Evolutionary conservation across 2,888 invertebrate species (phyloP), one percentile per base, ranked within the genome.

Genomic region (Cerastis leucographa): DNA sequence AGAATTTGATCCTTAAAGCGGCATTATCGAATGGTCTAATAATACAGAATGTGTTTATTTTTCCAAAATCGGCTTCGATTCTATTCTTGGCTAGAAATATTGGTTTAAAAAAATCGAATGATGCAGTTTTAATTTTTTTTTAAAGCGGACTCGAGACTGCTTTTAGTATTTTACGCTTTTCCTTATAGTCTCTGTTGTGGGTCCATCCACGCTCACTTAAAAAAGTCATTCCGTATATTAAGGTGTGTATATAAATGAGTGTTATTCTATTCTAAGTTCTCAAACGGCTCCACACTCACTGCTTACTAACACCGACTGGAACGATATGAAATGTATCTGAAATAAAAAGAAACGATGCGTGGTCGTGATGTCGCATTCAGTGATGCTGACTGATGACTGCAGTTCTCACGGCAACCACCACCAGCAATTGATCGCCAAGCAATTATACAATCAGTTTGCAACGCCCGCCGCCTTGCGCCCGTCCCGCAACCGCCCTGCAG

Each of bases 401-500:
- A n/a, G n/a, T 80, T 87, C 85, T 79, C 87, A 87, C 88, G 85
- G 82, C 40, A 12, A 59, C 59, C 25, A 69, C 78, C 80, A 67
- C 83, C 90, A 84, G 75, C 92, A 92, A 92, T 92, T 93, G 93
- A 93, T 93, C 87, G 89, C 87, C 76, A 87, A 84, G 87, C 93
- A 94, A 95, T 95, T 95, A 95, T 91, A 93, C 94, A 95, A 95
- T 95, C 56, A 83, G 69, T 42, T 46, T 65, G 71, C 71, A 61
- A 67, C 72, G 49, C 46, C 54, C 71, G 49, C 46, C 54, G 64
- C 54, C 40, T 35, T 49, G 74, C 68, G 40, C 19, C 29, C 66
- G 73, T 35, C n/a, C 70, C 72, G 76, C 81, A 40, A n/a, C 17
- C 73, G 54, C 64, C 42, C 51, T 62, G 73, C 81, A 51, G 75